Base-by-base conservation (phyloP, 2,888 invertebrate species). In the Gryllus longicercus region DNA sequence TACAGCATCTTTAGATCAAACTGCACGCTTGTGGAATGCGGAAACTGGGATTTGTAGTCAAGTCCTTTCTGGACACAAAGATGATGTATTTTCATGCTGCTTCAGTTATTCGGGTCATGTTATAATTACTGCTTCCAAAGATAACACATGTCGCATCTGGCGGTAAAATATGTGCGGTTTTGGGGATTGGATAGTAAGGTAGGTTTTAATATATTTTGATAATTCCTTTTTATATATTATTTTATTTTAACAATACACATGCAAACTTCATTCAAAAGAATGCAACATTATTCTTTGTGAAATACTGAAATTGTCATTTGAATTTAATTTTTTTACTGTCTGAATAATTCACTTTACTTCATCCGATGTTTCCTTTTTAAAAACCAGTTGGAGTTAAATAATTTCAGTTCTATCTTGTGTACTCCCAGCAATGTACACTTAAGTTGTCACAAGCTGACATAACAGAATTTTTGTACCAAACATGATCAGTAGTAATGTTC, bases 1-100 rank as follows among this genome's bases (percentile, higher is more conserved):
- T 83, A 94, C 95, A 0, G 93, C 93, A 0, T 95, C 95, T 5
- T 91, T 92, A 8, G 95, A 95, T 85, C 90, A 91, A 82, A 93
- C 93, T 14, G 92, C 94, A 0, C 89, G 94, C 51, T 86, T 95
- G 10, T 95, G 95, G 95, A 91, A 93, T 84, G 87, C 91, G 0
- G 89, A 88, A 75, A 90, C 90, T 11, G 93, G 94, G 0, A 90
- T 87, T 79, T 85, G 85, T 80, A 89, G 91, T 50, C 95, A 95
- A 88, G 90, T 93, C 16, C 88, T 95, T 8, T 90, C 91, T 14
- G 95, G 94, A 0, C 95, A 95, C 84, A 90, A 91, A 23, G 93
- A 93, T 11, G 95, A 95, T 86, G 93, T 95, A 76, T 95, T 95
- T 87, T 93, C 93, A n/a, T 94, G 94, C 84, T 92, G 93, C 2